Conservation (phyloP, 2,113 vertebrate species). For the Brachyhypopomus occidentalis region DNA sequence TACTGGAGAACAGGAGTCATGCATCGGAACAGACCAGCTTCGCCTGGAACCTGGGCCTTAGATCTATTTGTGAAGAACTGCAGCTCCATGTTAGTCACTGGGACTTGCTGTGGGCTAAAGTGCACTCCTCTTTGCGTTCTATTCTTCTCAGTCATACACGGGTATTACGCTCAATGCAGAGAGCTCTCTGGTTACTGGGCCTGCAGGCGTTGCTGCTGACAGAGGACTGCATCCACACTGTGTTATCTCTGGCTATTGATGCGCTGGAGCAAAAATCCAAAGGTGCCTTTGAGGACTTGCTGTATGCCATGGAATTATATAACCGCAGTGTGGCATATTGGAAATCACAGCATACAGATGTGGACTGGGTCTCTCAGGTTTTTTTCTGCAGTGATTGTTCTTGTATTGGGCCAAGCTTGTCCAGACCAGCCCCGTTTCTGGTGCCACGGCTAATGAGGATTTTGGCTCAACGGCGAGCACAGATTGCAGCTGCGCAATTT, state of each 20-base stretch:
- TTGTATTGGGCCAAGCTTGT: neutral
- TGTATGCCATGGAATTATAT: conserved; percentile 62
- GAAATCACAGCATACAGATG: conserved; percentile 43
- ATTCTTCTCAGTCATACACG: conserved; percentile 39
- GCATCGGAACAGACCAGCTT: neutral
- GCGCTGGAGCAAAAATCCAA: conserved; percentile 53
- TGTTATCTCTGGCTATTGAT: conserved; percentile 57
- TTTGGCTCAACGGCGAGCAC: conserved; percentile 62
- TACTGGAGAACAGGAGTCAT: neutral
- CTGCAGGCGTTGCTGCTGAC: conserved; percentile 66
- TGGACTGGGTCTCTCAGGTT: conserved; percentile 41
- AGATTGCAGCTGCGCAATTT: conserved; percentile 58
- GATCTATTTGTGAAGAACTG: conserved; percentile 65
- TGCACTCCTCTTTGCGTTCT: conserved; percentile 55
- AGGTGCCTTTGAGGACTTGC: conserved; percentile 67
- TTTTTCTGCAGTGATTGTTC: conserved; percentile 35
- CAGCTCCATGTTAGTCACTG: conserved; percentile 71
- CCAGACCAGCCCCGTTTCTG: conserved; percentile 53
- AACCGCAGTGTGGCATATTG: conserved; percentile 65
- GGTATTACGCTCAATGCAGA: conserved; percentile 55
- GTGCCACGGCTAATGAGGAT: conserved; percentile 60
- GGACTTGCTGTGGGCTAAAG: conserved; percentile 58
- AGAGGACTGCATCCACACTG: conserved; percentile 59
- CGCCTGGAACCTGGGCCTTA: conserved; percentile 42
- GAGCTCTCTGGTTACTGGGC: conserved; percentile 55